Evolutionary conservation across 2,888 invertebrate genomes (phyloP).

Genomic region (Temnothorax rugatulus): DNA sequence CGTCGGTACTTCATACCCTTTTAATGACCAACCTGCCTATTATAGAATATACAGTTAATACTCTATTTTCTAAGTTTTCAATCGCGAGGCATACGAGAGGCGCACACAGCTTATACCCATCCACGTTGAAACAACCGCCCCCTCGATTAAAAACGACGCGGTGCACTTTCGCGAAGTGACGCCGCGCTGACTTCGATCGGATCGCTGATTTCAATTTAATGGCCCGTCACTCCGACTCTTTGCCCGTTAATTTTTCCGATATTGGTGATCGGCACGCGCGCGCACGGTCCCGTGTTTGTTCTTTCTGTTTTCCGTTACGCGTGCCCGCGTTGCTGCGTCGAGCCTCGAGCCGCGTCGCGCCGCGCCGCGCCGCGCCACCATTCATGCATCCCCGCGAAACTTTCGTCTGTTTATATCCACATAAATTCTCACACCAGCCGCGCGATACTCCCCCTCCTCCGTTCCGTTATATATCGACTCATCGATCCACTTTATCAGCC

Average conservation of each 20-base stretch:
- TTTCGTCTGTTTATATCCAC: constrained; percentile 59
- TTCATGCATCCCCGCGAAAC: constrained; percentile 60
- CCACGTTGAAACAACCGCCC: constrained; percentile 46
- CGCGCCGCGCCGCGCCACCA: constrained; percentile 19
- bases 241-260: constrained; percentile 57
- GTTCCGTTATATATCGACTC: constrained; percentile 67
- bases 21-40: constrained; percentile 31
- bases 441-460: constrained; percentile 18
- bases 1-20: not conserved
- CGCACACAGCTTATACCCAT: constrained; percentile 44
- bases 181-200: constrained; percentile 53
- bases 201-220: constrained; percentile 58
- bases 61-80: constrained; percentile 55
- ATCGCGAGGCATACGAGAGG: constrained; percentile 25
- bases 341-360: not conserved
- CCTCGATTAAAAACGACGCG: constrained; percentile 56
- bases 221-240: constrained; percentile 56
- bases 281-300: constrained; percentile 41
- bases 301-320: constrained; percentile 52
- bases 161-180: constrained; percentile 56
- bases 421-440: constrained; percentile 63
- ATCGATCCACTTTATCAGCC: constrained; percentile 78
- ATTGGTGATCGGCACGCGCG: constrained; percentile 42
- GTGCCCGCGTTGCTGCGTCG: not conserved
- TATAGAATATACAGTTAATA: constrained; percentile 41